Conservation (phyloP, 2,113 vertebrate species). For the Emydocephalus ijimae region DNA sequence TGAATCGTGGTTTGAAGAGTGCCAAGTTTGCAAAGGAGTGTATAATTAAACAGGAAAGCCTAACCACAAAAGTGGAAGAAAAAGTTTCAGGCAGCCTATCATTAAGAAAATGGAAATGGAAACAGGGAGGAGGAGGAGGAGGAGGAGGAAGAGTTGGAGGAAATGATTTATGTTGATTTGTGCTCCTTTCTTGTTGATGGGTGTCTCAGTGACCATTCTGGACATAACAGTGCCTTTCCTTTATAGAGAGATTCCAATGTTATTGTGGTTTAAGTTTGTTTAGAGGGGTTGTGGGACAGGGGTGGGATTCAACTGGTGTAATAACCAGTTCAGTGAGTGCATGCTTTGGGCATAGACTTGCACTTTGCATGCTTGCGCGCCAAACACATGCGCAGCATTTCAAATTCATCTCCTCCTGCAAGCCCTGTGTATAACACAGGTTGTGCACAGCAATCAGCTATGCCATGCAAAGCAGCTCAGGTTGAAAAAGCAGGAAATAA, state of each 20-base stretch:
- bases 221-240: neutral
- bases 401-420: too few species aligned
- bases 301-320: too few species aligned
- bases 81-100: neutral
- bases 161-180: neutral
- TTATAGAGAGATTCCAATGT: too few species aligned
- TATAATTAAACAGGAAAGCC: conserved; percentile 15
- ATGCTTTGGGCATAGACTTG: too few species aligned
- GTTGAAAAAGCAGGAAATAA: too few species aligned
- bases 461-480: too few species aligned
- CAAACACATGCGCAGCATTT: too few species aligned
- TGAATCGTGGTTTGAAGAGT: conserved; percentile 15
- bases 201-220: neutral
- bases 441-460: too few species aligned
- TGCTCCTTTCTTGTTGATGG: neutral
- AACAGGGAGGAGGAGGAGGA: neutral
- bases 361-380: too few species aligned
- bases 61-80: neutral
- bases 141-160: neutral
- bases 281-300: conserved; percentile 23
- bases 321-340: too few species aligned
- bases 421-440: too few species aligned
- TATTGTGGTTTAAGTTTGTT: neutral
- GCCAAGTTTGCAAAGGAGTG: neutral
- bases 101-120: conserved; percentile 2